A percentile compares a stretch with the other conserved stretches of the same genome.
phyloP scores from a whole-genome alignment of 2,113 vertebrate species.

The Lepidothrix coronata region DNA sequence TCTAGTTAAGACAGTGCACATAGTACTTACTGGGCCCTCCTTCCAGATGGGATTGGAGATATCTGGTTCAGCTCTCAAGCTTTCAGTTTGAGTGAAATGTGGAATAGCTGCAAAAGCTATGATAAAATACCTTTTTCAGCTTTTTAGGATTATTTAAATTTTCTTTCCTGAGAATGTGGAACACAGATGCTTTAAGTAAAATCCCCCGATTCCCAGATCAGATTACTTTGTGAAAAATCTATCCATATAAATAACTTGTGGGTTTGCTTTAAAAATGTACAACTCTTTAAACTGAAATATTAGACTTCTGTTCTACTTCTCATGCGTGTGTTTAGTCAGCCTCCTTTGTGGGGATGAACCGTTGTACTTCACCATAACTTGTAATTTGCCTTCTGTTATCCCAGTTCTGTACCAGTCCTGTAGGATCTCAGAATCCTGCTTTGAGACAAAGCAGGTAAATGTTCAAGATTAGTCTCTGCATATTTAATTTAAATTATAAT shows the following conservation, averaged over 20 bases:
- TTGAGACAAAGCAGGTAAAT: neutral
- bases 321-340: rapidly evolving
- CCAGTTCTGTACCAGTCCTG: neutral
- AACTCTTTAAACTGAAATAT: neutral
- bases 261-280: conserved; percentile 16
- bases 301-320: neutral
- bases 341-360: neutral
- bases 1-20: neutral
- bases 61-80: neutral
- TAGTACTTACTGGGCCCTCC: neutral
- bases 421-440: neutral
- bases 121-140: conserved; percentile 28
- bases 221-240: conserved; percentile 16
- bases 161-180: conserved; percentile 41
- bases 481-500: neutral
- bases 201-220: neutral
- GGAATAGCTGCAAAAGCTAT: conserved; percentile 14
- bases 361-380: neutral
- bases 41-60: neutral
- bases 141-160: conserved; percentile 25
- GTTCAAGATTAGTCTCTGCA: neutral
- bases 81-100: neutral
- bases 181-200: conserved; percentile 23
- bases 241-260: neutral
- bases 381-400: neutral